These are phyloP conservation scores for Neogobius melanostomus DNA, from an alignment of 2,113 vertebrate genomes.

Conservation along the genomic window DNA sequence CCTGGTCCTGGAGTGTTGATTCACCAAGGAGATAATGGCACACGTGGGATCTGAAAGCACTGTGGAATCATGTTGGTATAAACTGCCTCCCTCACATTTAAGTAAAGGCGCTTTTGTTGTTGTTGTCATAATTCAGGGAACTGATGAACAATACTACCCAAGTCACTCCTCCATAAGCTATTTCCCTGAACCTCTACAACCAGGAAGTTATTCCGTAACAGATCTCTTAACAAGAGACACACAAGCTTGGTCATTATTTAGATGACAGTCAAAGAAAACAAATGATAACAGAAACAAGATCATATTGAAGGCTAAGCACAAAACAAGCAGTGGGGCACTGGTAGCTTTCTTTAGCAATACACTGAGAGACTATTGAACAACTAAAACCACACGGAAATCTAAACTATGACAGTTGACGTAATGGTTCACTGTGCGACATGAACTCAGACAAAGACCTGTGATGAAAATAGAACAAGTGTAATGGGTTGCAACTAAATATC, in stretches of 20 bases:
- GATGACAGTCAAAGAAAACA: neutral
- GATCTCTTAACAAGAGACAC: neutral
- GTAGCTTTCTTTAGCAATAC: neutral
- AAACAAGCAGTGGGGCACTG: neutral
- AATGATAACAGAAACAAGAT: neutral
- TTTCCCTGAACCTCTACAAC: neutral
- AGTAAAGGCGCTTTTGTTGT: neutral
- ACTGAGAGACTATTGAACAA: neutral
- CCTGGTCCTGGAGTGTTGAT: slow-evolving; percentile 9
- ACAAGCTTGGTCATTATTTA: neutral
- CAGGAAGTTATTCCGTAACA: slow-evolving; percentile 1
- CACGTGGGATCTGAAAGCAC: slow-evolving; percentile 14
- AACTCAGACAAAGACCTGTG: slow-evolving; percentile 29
- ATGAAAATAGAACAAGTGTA: slow-evolving; percentile 52
- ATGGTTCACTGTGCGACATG: slow-evolving; percentile 14
- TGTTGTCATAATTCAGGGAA: neutral
- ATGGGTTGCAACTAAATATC: slow-evolving; percentile 44
- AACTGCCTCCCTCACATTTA: neutral
- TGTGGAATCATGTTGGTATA: neutral
- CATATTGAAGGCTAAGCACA: neutral
- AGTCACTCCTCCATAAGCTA: neutral
- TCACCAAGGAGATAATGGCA: slow-evolving; percentile 17
- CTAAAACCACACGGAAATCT: neutral
- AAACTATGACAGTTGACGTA: neutral
- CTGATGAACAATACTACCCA: neutral